phyloP scores from a whole-genome alignment of 2,113 vertebrate species.

The Dipodomys merriami region DNA sequence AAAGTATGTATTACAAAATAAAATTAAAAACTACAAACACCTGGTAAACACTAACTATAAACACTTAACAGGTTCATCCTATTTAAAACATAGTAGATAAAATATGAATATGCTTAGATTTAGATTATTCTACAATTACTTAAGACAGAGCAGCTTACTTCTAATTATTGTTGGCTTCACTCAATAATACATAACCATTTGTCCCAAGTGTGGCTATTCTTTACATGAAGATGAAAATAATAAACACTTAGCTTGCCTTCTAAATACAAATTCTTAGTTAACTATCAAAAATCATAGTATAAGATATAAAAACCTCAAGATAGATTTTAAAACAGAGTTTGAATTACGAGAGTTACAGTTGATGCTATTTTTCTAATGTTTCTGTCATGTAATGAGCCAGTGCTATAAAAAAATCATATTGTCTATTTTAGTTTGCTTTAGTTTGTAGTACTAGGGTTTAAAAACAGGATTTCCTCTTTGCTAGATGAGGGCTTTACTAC shows the following conservation, averaged over 20 bases:
- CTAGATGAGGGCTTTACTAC: too few species aligned
- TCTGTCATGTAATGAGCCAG: background rate
- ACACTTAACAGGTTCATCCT: background rate
- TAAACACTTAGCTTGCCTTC: background rate
- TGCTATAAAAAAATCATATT: background rate
- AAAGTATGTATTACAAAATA: constrained; percentile 23
- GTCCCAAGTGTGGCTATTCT: constrained; percentile 8
- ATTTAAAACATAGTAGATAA: background rate
- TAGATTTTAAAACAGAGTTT: background rate
- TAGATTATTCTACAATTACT: constrained; percentile 8
- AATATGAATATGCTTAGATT: background rate
- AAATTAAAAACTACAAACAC: background rate
- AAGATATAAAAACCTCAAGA: constrained; percentile 35
- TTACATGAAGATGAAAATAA: background rate
- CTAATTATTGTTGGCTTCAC: background rate
- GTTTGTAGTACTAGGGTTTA: too few species aligned
- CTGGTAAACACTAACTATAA: background rate
- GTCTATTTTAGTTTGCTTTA: too few species aligned
- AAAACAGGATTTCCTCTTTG: too few species aligned
- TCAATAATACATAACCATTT: background rate
- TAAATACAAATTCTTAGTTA: constrained; percentile 13
- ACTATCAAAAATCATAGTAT: background rate
- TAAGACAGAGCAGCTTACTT: background rate
- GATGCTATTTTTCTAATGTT: background rate
- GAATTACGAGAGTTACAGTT: background rate